Evolutionary conservation across 1,140 invertebrate species (phyloP), one percentile per base, ranked within the genome.

Genomic region (Drosophila simulans): DNA sequence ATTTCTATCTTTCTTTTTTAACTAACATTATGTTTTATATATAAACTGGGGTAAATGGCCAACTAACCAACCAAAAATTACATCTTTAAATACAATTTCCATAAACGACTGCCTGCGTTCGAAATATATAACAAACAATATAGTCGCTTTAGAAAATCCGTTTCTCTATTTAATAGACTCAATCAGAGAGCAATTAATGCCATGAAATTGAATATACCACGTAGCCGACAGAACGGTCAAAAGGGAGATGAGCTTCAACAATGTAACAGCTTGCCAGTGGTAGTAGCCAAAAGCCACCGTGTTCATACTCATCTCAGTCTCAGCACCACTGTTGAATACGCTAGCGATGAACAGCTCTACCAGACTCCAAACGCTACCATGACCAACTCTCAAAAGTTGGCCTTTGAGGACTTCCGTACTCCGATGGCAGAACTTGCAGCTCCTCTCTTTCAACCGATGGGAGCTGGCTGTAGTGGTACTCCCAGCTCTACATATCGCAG

Each of bases 111-210:
- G 63, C 76, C 55, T 71, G 48, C 48, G 58, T 51, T 27, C 43
- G 43, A 65, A 79, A 70, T 52, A 22, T 54, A 77, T 65, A 57
- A 58, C 48, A 52, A 70, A 31, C 71, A 80, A 65, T 59, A 90
- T 53, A 90, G 90, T 77, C 88, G 91, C 68, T 92, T 92, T 88
- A 91, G 90, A 88, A 92, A 92, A 92, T 91, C 91, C 82, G 79
- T 91, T 92, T 92, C 91, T 91, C 90, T 92, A 80, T 89, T 92
- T 66, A 92, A 91, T 89, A 92, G 85, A 90, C 83, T 92, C 55
- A 92, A 92, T 92, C 90, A 91, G 60, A 92, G 75, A 86, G 83
- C 91, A 73, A 77, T 91, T 72, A 92, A 91, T 70, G 83, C 80
- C 52, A 92, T 92, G 83, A 90, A 91, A 88, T 75, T 92, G 53